phyloP scores from a whole-genome alignment of 1,140 invertebrate species.

The Hermetia illucens region DNA sequence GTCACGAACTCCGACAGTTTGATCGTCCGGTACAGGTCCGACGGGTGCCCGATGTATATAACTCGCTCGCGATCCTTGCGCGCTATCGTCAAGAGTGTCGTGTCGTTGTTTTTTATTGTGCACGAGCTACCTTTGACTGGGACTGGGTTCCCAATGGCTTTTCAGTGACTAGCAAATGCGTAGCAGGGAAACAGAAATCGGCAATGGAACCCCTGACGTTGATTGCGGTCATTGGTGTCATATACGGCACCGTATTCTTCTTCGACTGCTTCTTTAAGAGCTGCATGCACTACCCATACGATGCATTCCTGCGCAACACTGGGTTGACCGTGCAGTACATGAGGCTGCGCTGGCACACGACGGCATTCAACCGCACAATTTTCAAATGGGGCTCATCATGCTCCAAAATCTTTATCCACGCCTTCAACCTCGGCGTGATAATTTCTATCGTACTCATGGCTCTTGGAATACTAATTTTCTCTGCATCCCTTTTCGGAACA shows the following conservation, averaged over 20 bases:
- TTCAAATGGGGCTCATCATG: conserved; percentile 50
- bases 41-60: conserved; percentile 59
- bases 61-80: conserved; percentile 45
- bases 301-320: conserved; percentile 56
- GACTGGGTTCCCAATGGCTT: too few species aligned
- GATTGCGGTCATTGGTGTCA: too few species aligned
- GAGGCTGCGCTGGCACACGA: conserved; percentile 60
- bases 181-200: too few species aligned
- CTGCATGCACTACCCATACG: conserved; percentile 65
- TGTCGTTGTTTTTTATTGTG: conserved; percentile 63
- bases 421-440: too few species aligned
- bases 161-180: too few species aligned
- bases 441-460: too few species aligned
- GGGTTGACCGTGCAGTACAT: conserved; percentile 56
- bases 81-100: conserved; percentile 60
- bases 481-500: too few species aligned
- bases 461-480: too few species aligned
- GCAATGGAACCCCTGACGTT: too few species aligned
- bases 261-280: conserved; percentile 61
- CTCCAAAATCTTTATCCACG: too few species aligned
- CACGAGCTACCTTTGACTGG: too few species aligned
- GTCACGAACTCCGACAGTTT: conserved; percentile 70
- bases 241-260: conserved; percentile 49
- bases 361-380: conserved; percentile 55
- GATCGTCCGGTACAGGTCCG: conserved; percentile 55